Evolutionary conservation across 2,888 invertebrate genomes (phyloP).

Genomic region (Hemaris fuciformis): DNA sequence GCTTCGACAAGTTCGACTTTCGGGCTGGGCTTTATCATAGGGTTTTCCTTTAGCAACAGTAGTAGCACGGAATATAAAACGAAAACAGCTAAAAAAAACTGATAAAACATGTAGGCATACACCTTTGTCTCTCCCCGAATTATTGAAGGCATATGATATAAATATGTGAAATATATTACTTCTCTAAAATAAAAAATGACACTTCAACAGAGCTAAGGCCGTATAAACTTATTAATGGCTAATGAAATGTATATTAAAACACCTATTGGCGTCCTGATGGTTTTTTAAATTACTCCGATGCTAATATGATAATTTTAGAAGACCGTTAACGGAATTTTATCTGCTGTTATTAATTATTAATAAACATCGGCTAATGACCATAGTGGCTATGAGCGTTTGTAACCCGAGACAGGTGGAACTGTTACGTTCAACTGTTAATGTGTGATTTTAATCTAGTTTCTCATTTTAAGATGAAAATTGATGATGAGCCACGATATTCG

Average conservation of each 20-base stretch:
- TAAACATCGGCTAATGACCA: constrained; percentile 1
- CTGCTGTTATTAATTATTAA: neutral
- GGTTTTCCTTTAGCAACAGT: too few species aligned
- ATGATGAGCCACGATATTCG: too few species aligned
- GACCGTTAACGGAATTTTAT: neutral
- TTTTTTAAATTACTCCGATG: neutral
- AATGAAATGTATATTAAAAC: neutral
- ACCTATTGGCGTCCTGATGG: neutral
- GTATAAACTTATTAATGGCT: neutral
- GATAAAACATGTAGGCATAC: too few species aligned
- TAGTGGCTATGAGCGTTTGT: neutral
- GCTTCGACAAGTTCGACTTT: too few species aligned
- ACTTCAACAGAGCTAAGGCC: neutral
- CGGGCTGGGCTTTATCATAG: too few species aligned
- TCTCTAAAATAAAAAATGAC: too few species aligned
- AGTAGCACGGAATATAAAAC: too few species aligned
- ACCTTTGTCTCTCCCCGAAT: too few species aligned
- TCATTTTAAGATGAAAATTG: neutral
- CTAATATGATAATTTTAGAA: constrained; percentile 2
- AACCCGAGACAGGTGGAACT: neutral
- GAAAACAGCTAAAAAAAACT: too few species aligned
- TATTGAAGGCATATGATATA: too few species aligned
- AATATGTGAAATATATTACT: too few species aligned
- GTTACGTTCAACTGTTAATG: neutral
- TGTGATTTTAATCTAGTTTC: neutral